Evolutionary conservation across 2,113 vertebrate species (phyloP), one percentile per base, ranked within the genome.

Genomic region (Oryzias curvinotus): DNA sequence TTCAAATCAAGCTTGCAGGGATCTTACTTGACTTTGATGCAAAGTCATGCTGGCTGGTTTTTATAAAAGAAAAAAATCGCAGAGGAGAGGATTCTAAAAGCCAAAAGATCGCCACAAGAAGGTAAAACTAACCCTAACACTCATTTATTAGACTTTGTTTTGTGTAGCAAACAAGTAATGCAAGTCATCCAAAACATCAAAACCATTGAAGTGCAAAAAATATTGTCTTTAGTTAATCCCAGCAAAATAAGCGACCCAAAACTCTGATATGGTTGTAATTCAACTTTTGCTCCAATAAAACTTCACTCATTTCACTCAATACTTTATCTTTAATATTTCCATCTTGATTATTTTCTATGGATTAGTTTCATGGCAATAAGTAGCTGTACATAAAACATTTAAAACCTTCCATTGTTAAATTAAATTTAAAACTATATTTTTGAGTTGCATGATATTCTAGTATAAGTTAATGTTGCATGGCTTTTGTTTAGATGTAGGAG

Each of bases 91-190:
- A 96, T 95, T 95, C 93, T 95, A 95, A 95, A 95, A 96, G 90
- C 94, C 95, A 95, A 97, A 95, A 94, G 94, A 94, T 93, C 94
- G 94, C 91, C 94, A 94, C 95, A 95, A 94, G 95, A 96, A 98
- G 96, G 96, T 98, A 98, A 98, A 90, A 90, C 84, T 89, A 91
- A 92, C 87, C 94, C 92, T 93, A 96, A 96, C 86, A 83, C 79
- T 89, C 84, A 83, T 87, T 76, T 88, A 62, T 90, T 88, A 91
- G 91, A 88, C 69, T 71, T 92, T 90, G 89, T 93, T 93, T 93
- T 93, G 91, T 94, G 90, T 93, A 91, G 90, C 94, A 95, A 93
- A 91, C 85, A 92, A 89, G 92, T 92, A 77, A 85, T 89, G 78
- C 71, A 94, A 93, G 78, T 82, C 73, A 85, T 89, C 78, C 79